Evolutionary conservation across 2,113 vertebrate species (phyloP).

Genomic region (Campylorhamphus procurvoides): DNA sequence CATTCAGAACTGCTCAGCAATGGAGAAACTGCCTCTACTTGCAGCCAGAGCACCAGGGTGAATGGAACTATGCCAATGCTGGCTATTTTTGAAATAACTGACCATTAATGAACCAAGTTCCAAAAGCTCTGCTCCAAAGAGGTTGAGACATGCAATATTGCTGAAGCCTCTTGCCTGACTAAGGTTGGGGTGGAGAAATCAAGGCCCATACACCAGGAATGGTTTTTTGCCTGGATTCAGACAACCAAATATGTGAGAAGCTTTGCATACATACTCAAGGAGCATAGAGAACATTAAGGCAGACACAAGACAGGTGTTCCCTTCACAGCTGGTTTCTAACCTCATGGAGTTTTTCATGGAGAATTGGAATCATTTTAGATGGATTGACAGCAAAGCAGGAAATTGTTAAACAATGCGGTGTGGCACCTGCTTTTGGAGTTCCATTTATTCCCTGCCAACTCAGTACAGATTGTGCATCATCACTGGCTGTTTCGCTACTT

Average conservation of each 20-base stretch:
- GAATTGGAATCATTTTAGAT: background rate
- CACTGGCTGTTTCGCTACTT: background rate
- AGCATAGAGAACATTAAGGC: background rate
- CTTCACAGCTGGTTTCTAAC: background rate
- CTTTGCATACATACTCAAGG: background rate
- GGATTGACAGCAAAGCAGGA: background rate
- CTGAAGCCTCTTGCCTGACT: background rate
- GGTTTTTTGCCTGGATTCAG: background rate
- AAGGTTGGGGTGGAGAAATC: background rate
- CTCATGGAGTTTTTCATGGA: background rate
- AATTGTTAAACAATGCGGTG: background rate
- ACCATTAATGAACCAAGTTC: background rate
- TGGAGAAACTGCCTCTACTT: background rate
- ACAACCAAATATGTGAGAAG: background rate
- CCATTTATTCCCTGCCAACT: background rate
- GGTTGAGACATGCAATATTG: fast-evolving
- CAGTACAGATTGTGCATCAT: background rate
- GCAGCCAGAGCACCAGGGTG: background rate
- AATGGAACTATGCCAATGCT: background rate
- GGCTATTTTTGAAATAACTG: background rate
- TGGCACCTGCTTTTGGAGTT: background rate
- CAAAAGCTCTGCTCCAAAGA: background rate
- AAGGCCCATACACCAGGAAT: fast-evolving
- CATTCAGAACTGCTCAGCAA: background rate
- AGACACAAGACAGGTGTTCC: background rate